Conservation (phyloP, 2,888 invertebrate species). For the Eupithecia inturbata region DNA sequence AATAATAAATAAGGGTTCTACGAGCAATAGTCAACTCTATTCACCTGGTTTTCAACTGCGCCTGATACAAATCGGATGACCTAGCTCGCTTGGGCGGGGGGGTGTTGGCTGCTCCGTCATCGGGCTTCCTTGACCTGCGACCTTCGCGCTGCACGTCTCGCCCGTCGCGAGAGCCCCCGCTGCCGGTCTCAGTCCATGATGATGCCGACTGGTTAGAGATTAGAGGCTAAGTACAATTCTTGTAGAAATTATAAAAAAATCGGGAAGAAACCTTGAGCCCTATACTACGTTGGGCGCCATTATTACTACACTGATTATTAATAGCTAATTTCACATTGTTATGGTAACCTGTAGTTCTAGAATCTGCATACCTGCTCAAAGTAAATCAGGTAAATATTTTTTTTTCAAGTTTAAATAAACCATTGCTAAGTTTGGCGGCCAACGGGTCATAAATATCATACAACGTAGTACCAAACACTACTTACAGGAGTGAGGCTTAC, state of each 20-base stretch:
- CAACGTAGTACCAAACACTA: slow-evolving; percentile 12
- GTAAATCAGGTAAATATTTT: background rate
- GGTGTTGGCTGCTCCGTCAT: slow-evolving; percentile 78
- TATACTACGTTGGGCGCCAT: background rate
- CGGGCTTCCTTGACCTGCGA: slow-evolving; percentile 81
- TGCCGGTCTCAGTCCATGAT: slow-evolving; percentile 80
- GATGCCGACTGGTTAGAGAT: slow-evolving; percentile 69
- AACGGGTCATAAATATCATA: slow-evolving; percentile 37
- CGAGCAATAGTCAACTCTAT: slow-evolving; percentile 22
- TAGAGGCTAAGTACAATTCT: background rate
- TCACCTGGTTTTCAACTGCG: slow-evolving; percentile 83
- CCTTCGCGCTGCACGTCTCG: slow-evolving; percentile 70
- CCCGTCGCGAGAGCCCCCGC: slow-evolving; percentile 73
- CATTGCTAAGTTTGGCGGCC: slow-evolving; percentile 12
- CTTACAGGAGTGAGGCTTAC: slow-evolving; percentile 77
- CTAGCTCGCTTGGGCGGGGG: slow-evolving; percentile 89
- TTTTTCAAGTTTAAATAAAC: slow-evolving; percentile 1
- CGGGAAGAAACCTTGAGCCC: background rate
- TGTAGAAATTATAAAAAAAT: background rate
- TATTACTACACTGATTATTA: background rate
- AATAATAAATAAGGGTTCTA: background rate
- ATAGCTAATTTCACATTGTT: background rate
- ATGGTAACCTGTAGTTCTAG: background rate
- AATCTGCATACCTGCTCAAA: background rate
- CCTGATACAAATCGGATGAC: slow-evolving; percentile 87